A percentile compares a stretch with the other conserved stretches of the same genome.
Conservation (phyloP, 2,797 vertebrate species). For the Odontamblyopus rebecca region DNA sequence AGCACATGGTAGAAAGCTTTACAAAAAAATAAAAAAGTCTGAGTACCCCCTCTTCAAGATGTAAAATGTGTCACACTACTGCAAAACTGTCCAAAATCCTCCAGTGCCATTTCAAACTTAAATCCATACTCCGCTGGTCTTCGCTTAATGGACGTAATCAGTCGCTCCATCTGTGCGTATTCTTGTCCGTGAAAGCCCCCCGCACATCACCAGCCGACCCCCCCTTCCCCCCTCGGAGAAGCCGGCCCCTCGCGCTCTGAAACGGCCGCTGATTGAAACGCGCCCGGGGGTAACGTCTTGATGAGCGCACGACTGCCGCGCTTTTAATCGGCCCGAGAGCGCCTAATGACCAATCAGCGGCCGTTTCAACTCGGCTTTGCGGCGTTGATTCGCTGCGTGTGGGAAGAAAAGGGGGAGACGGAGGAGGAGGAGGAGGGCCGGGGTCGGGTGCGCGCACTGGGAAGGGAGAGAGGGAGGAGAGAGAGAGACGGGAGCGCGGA, state of each 20-base stretch:
- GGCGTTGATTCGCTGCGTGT: slow-evolving; percentile 35
- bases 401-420: slow-evolving; percentile 6
- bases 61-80: no score
- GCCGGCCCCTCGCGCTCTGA: background rate
- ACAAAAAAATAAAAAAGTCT: no score
- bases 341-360: slow-evolving; percentile 54
- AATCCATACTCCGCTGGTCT: background rate
- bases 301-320: background rate
- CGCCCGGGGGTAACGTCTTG: background rate
- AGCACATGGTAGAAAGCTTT: no score
- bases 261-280: slow-evolving; percentile 15
- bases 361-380: slow-evolving; percentile 37
- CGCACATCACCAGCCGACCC: background rate
- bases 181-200: background rate
- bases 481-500: slow-evolving; percentile 3
- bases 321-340: slow-evolving; percentile 14
- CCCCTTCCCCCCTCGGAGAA: background rate
- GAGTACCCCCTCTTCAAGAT: no score
- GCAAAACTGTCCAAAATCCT: no score
- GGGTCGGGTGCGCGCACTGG: background rate
- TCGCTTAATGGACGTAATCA: background rate
- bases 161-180: background rate
- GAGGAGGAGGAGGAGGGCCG: slow-evolving; percentile 1
- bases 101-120: background rate
- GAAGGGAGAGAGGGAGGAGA: background rate